phyloP scores from a whole-genome alignment of 2,113 vertebrate species.

The Dissostichus mawsoni region DNA sequence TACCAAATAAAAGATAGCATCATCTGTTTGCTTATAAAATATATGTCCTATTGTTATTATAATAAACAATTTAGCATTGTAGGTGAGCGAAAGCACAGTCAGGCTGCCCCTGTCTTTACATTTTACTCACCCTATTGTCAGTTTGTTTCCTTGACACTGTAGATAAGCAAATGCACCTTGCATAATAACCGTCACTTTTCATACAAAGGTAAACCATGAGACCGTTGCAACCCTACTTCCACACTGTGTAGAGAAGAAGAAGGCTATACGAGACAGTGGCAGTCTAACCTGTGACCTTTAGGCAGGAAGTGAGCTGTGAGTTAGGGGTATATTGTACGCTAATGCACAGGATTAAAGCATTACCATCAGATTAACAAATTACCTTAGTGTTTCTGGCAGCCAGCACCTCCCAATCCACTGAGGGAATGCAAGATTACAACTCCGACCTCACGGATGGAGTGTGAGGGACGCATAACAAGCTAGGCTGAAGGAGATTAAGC shows the following conservation, averaged over 20 bases:
- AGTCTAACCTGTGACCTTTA: constrained; percentile 51
- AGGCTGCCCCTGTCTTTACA: neutral
- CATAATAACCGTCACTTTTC: neutral
- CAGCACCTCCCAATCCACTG: constrained; percentile 53
- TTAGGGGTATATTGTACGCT: constrained; percentile 63
- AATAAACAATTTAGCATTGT: neutral
- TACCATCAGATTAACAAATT: constrained; percentile 75
- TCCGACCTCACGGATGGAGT: constrained; percentile 45
- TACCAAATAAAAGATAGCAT: neutral
- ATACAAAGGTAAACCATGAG: neutral
- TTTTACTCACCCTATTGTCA: neutral
- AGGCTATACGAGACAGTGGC: constrained; percentile 30
- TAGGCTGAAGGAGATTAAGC: constrained; percentile 16
- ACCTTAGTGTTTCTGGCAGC: constrained; percentile 63
- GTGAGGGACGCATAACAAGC: constrained; percentile 34
- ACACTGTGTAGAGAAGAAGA: constrained; percentile 18
- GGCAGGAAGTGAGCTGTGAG: constrained; percentile 68
- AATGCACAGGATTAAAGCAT: constrained; percentile 76
- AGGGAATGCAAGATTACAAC: constrained; percentile 70
- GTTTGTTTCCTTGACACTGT: neutral
- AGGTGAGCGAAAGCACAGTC: neutral
- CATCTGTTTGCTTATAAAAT: neutral
- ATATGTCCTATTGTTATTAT: neutral
- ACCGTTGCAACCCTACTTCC: neutral
- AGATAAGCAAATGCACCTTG: neutral